These are phyloP conservation scores for Mizuhopecten yessoensis DNA, from an alignment of 1,140 invertebrate species.

Conservation along the genomic window DNA sequence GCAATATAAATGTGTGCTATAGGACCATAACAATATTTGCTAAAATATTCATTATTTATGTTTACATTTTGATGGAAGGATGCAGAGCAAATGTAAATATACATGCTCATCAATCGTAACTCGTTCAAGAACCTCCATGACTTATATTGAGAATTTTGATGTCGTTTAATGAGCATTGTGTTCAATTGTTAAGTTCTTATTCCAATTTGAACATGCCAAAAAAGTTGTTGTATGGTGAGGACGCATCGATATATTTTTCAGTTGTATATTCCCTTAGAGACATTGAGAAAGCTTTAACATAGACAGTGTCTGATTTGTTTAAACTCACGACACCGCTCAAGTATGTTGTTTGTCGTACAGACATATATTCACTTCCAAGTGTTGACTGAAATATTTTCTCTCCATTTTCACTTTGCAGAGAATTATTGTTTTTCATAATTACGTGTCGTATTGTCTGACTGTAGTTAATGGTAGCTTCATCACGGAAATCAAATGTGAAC, in stretches of 20 bases:
- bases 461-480: neutral
- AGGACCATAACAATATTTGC: no score
- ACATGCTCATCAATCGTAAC: no score
- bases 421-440: neutral
- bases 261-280: neutral
- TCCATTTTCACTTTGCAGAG: neutral
- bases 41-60: no score
- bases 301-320: neutral
- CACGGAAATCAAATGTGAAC: neutral
- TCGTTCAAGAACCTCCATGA: no score
- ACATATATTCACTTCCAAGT: neutral
- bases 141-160: no score
- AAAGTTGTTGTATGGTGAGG: neutral
- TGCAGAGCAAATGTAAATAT: no score
- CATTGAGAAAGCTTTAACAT: neutral
- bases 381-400: neutral
- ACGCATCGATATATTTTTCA: neutral
- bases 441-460: neutral
- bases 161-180: no score
- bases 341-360: neutral
- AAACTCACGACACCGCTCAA: neutral
- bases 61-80: no score
- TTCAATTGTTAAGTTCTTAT: neutral
- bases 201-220: neutral
- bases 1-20: no score